Evolutionary conservation across 1,140 invertebrate species (phyloP), one percentile per base, ranked within the genome.

Genomic region (Drosophila sp.): DNA sequence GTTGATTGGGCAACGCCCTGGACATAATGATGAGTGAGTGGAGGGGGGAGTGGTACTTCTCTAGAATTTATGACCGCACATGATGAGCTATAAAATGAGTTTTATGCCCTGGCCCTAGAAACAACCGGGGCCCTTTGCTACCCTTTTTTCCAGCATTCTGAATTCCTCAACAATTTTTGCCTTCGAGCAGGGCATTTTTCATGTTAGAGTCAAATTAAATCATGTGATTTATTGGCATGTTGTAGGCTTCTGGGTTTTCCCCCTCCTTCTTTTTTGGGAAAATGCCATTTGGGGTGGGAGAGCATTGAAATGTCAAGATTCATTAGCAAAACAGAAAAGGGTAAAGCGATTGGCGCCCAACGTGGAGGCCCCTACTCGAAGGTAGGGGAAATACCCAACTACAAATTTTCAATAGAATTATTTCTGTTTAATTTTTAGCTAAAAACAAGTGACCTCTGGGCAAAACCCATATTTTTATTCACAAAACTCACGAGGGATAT

Each of bases 1-100:
- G 83, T 87, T 87, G 84, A 87, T 87, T 87, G 84, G 83, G 84
- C 83, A 87, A 87, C 83, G 83, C 84, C 83, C 82, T 77, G 79
- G 69, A 76, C 70, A 68, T 56, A 66, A 68, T 72, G 73, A 64
- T 75, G 62, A 44, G 60, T 40, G 60, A 35, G 41, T 32, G 35
- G 30, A 8, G 3, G 1, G 23, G 10, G 29, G 8, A 25, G 27
- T 47, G 17, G 55, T 60, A 29, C 72, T 87, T 83, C 80, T 27
- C 23, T 74, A 50, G 89, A 79, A 87, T 87, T 87, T 87, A 87
- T 89, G 79, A 67, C 60, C 83, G 79, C 76, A 83, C 84, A 89
- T 87, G 79, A 87, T 87, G 83, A 87, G 83, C 83, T 67, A 87
- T 89, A 89, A 87, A 87, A 83, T 87, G 17, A 17, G 84, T 87